phyloP scores from a whole-genome alignment of 2,797 vertebrate genomes.

The Dicrostonyx torquatus region DNA sequence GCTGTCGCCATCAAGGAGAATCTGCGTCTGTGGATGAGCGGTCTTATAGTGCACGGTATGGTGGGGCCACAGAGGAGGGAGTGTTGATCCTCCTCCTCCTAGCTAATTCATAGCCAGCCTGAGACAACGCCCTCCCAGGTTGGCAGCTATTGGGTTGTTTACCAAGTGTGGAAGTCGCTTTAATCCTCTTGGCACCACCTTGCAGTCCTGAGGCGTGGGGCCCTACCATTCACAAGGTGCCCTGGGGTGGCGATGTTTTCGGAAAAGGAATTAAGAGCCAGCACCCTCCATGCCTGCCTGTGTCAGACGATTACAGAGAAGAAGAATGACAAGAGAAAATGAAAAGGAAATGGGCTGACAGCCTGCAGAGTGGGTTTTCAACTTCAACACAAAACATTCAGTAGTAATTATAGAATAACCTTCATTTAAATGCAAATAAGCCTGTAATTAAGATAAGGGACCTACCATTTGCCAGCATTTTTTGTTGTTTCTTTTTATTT shows the following conservation, averaged over 20 bases:
- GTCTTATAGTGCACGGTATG: accelerated
- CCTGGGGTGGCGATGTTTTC: slow-evolving; percentile 57
- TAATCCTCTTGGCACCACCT: neutral
- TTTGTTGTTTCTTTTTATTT: slow-evolving; percentile 81
- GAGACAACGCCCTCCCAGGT: neutral
- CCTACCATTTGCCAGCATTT: slow-evolving; percentile 86
- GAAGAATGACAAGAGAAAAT: slow-evolving; percentile 86
- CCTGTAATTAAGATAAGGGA: slow-evolving; percentile 91
- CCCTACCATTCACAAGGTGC: slow-evolving; percentile 39
- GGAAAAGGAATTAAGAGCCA: slow-evolving; percentile 58
- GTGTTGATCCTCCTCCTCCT: too few relatives aligned
- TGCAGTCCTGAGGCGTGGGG: neutral
- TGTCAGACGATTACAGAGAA: slow-evolving; percentile 84
- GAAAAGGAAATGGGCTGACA: slow-evolving; percentile 87
- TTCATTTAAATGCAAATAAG: slow-evolving; percentile 92
- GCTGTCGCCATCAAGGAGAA: neutral
- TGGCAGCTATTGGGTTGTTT: neutral
- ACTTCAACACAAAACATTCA: slow-evolving; percentile 88
- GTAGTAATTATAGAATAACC: slow-evolving; percentile 90
- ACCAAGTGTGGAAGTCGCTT: neutral
- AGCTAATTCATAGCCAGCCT: neutral
- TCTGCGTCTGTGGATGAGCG: neutral
- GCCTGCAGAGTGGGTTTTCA: slow-evolving; percentile 89
- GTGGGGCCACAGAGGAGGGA: too few relatives aligned
- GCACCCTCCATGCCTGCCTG: slow-evolving; percentile 66